phyloP scores from a whole-genome alignment of 2,888 invertebrate species.

The Mayetiola destructor region DNA sequence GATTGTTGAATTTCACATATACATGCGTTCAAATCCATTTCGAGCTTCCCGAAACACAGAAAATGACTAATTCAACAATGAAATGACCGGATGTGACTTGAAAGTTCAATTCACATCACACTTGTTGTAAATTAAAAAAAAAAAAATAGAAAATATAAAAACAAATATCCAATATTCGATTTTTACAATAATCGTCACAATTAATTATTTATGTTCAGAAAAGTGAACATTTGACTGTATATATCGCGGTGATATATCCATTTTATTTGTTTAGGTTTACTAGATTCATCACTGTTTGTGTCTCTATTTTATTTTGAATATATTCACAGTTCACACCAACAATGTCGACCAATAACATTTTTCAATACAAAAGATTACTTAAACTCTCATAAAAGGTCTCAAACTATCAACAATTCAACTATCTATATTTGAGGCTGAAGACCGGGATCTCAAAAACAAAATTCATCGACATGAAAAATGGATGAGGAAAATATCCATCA shows the following conservation, averaged over 20 bases:
- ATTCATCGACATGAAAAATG: background rate
- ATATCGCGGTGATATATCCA: background rate
- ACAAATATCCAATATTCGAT: background rate
- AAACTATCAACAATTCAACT: background rate
- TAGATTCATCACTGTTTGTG: too few species aligned
- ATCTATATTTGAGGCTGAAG: background rate
- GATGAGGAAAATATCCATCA: background rate
- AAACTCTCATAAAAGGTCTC: too few species aligned
- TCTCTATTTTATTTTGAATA: too few species aligned
- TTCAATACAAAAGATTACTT: too few species aligned
- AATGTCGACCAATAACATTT: too few species aligned
- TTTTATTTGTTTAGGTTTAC: background rate
- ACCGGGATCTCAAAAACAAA: background rate
- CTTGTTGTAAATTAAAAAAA: background rate
- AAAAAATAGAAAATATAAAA: background rate
- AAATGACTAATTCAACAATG: background rate
- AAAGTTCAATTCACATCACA: background rate
- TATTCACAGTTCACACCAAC: too few species aligned
- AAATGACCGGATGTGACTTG: slow-evolving; percentile 3
- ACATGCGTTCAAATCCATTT: background rate
- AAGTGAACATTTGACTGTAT: background rate
- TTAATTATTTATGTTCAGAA: background rate
- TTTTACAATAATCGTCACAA: background rate
- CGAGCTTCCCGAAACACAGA: background rate
- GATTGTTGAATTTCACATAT: background rate